Evolutionary conservation across 2,888 invertebrate species (phyloP).

Genomic region (Cataglyphis livida): DNA sequence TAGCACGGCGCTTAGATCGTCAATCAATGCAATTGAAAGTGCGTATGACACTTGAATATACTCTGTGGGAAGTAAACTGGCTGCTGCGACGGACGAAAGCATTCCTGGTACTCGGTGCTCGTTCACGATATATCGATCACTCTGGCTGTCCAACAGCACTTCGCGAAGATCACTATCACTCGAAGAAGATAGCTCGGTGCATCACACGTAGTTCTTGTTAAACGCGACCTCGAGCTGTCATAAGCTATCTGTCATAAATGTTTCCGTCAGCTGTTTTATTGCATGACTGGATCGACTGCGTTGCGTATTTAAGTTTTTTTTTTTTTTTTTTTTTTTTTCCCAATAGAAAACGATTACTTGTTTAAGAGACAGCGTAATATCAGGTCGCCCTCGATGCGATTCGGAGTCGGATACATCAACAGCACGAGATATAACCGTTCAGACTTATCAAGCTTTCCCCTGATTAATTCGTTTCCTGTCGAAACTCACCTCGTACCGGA

Average conservation of each 20-base stretch:
- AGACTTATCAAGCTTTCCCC: neutral
- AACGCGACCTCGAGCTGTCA: conserved; percentile 45
- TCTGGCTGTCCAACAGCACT: conserved; percentile 11
- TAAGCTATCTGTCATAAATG: conserved; percentile 26
- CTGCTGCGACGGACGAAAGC: conserved; percentile 70
- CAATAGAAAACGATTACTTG: neutral
- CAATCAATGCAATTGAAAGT: conserved; percentile 45
- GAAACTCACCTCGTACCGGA: conserved; percentile 26
- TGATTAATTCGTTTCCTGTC: neutral
- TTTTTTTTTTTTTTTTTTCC: neutral
- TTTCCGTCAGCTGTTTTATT: conserved; percentile 44
- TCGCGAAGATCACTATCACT: conserved; percentile 8
- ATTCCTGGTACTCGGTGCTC: conserved; percentile 74
- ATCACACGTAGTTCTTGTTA: conserved; percentile 38
- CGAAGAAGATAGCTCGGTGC: conserved; percentile 7
- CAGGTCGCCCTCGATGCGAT: conserved; percentile 14
- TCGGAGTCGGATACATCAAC: conserved; percentile 35
- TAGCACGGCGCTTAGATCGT: conserved; percentile 36
- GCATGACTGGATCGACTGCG: conserved; percentile 36
- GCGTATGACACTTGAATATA: conserved; percentile 55
- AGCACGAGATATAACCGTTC: neutral
- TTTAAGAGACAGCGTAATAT: conserved; percentile 24
- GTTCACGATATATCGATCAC: conserved; percentile 17
- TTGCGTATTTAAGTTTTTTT: neutral
- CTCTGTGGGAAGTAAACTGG: conserved; percentile 57